Conservation (phyloP, 1,140 invertebrate species). For the Pseudobourletiella spinata region DNA sequence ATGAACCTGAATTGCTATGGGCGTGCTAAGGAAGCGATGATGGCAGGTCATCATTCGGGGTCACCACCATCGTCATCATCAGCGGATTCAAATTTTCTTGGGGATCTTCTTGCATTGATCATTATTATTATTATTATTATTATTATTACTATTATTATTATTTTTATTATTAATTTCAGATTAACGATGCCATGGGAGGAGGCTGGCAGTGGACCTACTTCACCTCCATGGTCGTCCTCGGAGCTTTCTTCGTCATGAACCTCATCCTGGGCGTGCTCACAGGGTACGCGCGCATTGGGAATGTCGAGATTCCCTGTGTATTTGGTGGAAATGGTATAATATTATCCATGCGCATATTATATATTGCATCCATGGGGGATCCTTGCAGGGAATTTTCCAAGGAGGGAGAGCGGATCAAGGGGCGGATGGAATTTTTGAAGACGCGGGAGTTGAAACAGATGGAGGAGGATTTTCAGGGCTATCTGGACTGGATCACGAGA, state of each 20-base stretch:
- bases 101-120: too few species aligned
- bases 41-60: too few species aligned
- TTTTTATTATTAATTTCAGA: conserved; percentile 62
- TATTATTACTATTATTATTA: too few species aligned
- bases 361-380: too few species aligned
- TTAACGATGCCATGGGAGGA: conserved; percentile 89
- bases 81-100: too few species aligned
- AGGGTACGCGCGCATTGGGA: conserved; percentile 53
- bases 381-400: conserved; percentile 93
- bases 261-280: conserved; percentile 99
- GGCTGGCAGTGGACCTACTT: conserved; percentile 99
- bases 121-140: too few species aligned
- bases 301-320: not conserved
- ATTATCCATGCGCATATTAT: not conserved
- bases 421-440: conserved; percentile 96
- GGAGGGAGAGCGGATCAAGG: conserved; percentile 98
- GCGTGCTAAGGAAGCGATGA: too few species aligned
- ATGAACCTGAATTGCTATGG: too few species aligned
- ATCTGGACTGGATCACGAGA: conserved; percentile 99
- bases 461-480: conserved; percentile 94
- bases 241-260: conserved; percentile 99
- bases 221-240: conserved; percentile 95
- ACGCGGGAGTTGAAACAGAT: conserved; percentile 95
- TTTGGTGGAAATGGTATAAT: not conserved
- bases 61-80: too few species aligned